Conservation (phyloP, 2,113 vertebrate genomes). For the Coryphaenoides rupestris region DNA sequence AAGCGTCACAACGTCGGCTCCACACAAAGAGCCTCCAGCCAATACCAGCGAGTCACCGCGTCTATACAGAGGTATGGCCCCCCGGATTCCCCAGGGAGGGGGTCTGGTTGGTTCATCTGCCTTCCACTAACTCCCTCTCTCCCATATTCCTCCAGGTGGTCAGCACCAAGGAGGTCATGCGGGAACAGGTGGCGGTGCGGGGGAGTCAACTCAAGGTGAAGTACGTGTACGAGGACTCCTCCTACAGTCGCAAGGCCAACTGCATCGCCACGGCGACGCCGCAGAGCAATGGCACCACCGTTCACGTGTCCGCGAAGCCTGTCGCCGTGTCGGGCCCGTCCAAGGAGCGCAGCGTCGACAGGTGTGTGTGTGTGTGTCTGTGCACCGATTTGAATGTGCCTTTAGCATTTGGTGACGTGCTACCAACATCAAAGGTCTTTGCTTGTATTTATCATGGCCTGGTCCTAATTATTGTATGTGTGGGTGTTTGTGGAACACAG, state of each 20-base stretch:
- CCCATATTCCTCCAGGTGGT: constrained; percentile 48
- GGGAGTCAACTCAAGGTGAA: constrained; percentile 87
- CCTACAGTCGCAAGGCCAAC: constrained; percentile 77
- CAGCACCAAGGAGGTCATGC: constrained; percentile 75
- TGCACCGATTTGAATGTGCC: background rate
- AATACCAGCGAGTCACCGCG: background rate
- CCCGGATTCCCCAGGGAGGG: background rate
- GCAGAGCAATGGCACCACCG: constrained; percentile 57
- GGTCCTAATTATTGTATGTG: background rate
- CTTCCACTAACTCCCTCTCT: background rate
- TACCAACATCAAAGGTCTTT: background rate
- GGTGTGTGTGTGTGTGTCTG: constrained; percentile 38
- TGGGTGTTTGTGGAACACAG: constrained; percentile 32
- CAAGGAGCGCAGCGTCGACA: constrained; percentile 83
- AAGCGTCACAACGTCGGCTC: background rate
- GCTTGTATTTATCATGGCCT: background rate
- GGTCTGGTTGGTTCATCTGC: background rate
- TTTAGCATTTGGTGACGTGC: background rate
- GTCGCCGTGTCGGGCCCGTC: constrained; percentile 47
- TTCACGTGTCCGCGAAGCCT: constrained; percentile 70
- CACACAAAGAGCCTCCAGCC: background rate
- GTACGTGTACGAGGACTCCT: constrained; percentile 87
- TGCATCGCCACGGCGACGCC: constrained; percentile 64
- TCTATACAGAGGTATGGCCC: background rate
- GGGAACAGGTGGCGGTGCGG: constrained; percentile 78